Percentiles rank a stretch among this genome's conserved stretches.
Evolutionary conservation across 2,797 vertebrate species (phyloP).

Genomic region (Syndactyla subalaris): DNA sequence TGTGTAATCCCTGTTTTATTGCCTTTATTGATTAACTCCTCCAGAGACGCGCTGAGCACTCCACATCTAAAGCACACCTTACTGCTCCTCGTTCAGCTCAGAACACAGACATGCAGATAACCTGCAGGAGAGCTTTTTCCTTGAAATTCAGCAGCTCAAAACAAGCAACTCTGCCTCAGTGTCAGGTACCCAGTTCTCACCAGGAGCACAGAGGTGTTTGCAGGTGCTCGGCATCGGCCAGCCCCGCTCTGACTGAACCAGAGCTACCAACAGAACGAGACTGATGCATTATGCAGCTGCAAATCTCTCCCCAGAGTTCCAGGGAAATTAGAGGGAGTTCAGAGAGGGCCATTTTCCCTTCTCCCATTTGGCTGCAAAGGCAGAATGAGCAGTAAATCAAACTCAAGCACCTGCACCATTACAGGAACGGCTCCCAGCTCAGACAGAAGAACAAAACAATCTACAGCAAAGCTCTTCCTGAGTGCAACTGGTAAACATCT

Average conservation of each 20-base stretch:
- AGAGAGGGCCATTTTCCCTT: background rate
- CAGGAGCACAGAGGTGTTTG: background rate
- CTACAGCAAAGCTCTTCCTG: background rate
- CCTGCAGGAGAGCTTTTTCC: background rate
- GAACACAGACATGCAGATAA: background rate
- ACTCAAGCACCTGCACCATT: constrained; percentile 7
- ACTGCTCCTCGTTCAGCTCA: background rate
- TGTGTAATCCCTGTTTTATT: background rate
- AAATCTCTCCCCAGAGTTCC: constrained; percentile 37
- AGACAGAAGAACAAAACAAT: background rate
- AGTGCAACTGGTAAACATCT: background rate
- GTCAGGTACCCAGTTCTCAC: fast-evolving
- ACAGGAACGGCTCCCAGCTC: background rate
- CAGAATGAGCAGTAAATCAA: constrained; percentile 24
- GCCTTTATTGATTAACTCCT: constrained; percentile 2
- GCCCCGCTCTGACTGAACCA: fast-evolving
- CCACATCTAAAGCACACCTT: background rate
- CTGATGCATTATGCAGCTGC: background rate
- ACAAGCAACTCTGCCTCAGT: background rate
- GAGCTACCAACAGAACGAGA: background rate
- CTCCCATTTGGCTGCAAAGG: constrained; percentile 7
- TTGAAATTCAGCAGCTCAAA: background rate
- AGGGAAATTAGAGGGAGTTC: constrained; percentile 29
- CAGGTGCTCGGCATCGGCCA: fast-evolving
- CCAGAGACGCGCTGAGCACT: background rate